Base-by-base conservation (phyloP, 2,113 vertebrate species). In the Agapornis roseicollis region DNA sequence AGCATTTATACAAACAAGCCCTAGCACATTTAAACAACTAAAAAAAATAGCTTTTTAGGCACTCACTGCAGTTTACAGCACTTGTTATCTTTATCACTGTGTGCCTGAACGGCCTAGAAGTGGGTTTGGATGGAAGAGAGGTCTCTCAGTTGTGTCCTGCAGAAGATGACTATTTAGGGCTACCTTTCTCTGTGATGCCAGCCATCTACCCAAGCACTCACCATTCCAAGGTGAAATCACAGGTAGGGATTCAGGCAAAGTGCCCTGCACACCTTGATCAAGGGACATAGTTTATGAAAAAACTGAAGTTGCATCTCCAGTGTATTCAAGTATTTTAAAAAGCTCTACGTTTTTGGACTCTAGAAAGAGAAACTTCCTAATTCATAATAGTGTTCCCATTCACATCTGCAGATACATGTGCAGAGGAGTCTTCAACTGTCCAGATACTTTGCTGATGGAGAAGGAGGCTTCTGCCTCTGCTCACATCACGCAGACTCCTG, bases 1-100 rank as follows among this genome's bases (percentile, higher is more conserved):
- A 33, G 47, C 0, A 1, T 1, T 24, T 1, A 10, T 24, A 31
- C 25, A 9, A 2, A 0, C 0, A 1, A 83, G 60, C 46, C 23
- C 76, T 5, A 18, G 31, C 82, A 19, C 8, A 1, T 29, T 2
- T 0, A 1, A 22, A 17, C 1, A 28, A 7, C 42, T 11, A 0
- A 2, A 1, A 2, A 2, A 1, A 0, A 12, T 1, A 27, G 35
- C 58, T 37, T 7, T 7, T 33, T 2, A 0, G 24, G 71, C 29
- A 18, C 35, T 31, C 11, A 0, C 65, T 5, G 53, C 73, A 6
- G 11, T 6, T 8, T 17, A 25, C 46, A 7, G 42, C 25, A 1
- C 39, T 24, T 7, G 18, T n/a, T 44, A 41, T 4, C 58, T 14
- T 5, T 31, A 28, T 2, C 42, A 1, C 66, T 5, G 6, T 3